Conservation (phyloP, 2,113 vertebrate species). For the Malurus cyaneus region DNA sequence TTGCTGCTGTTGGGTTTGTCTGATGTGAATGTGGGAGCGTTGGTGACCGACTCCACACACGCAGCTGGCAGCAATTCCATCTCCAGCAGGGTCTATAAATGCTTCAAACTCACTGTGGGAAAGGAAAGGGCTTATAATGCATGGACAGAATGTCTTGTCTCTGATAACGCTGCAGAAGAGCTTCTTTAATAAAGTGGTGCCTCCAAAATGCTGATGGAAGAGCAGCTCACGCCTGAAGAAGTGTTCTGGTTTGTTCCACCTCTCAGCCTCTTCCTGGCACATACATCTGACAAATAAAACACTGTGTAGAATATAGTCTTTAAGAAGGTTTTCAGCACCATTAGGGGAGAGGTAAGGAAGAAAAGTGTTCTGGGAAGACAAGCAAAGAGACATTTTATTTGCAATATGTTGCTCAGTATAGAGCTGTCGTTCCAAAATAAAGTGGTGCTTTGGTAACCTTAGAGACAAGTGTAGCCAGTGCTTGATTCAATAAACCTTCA, state of each 20-base stretch:
- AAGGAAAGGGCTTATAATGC: rapidly evolving
- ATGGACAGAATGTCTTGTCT: not conserved
- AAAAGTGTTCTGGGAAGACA: not conserved
- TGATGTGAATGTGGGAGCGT: not conserved
- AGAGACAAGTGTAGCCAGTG: not conserved
- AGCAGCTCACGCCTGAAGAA: not conserved
- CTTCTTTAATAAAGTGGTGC: not conserved
- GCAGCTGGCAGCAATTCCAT: not conserved
- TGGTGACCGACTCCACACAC: rapidly evolving
- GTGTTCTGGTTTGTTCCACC: not conserved
- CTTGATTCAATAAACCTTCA: not conserved
- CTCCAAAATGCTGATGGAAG: not conserved
- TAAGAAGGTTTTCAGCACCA: not conserved
- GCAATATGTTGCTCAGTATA: not conserved
- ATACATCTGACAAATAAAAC: not conserved
- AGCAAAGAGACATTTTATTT: not conserved
- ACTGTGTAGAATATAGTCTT: not conserved
- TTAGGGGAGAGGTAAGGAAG: not conserved
- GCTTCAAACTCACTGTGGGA: not conserved
- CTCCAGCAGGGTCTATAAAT: not conserved
- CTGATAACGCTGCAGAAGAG: not conserved
- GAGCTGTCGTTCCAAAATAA: not conserved
- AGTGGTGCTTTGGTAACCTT: not conserved
- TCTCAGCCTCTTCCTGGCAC: not conserved
- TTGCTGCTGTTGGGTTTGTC: not conserved